Base-by-base conservation (phyloP, 2,888 invertebrate species). In the Azorinus chamasolen region DNA sequence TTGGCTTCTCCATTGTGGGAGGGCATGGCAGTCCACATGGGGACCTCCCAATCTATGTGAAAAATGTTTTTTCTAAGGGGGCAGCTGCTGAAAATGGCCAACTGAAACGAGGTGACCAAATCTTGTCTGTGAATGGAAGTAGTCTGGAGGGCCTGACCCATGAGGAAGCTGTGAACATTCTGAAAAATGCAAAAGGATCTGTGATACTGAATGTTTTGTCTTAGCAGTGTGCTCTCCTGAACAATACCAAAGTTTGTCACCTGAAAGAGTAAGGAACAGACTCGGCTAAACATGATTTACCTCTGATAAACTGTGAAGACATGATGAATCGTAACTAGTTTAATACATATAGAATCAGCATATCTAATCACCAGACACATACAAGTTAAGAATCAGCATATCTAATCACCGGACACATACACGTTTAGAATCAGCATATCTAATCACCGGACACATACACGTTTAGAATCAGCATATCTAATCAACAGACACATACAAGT, bases 21-120 rank as follows among this genome's bases (percentile, higher is more conserved):
- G 95, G 93, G 20, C 88, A 89, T 63, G 94, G 93, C 61, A 94
- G 94, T 74, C 94, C 94, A 4, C 94, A 94, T 82, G 94, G 94
- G 1, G 93, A 94, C 87, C 90, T 95, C 65, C 95, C 95, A 5
- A 94, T 95, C 80, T 95, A 94, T 85, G 91, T 93, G 41, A 93
- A 93, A 80, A 92, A 90, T 55, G 91, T 93, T 27, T 92, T 92
- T 79, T 95, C 96, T 55, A 98, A 97, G 10, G 97, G 98, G 39
- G 96, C 96, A 45, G 98, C 98, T 0, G 94, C 95, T 65, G 93
- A 93, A 39, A 98, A 98, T 91, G 97, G 97, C 2, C 96, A 97
- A 68, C 95, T 99, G 79, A 96, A 97, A 93, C 96, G 96, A 85
- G 99, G 99, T 20, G 99, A 99, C 93, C 95, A 97, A 88, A 95